Conservation (phyloP, 2,113 vertebrate species). For the Chlorodrepanis virens region DNA sequence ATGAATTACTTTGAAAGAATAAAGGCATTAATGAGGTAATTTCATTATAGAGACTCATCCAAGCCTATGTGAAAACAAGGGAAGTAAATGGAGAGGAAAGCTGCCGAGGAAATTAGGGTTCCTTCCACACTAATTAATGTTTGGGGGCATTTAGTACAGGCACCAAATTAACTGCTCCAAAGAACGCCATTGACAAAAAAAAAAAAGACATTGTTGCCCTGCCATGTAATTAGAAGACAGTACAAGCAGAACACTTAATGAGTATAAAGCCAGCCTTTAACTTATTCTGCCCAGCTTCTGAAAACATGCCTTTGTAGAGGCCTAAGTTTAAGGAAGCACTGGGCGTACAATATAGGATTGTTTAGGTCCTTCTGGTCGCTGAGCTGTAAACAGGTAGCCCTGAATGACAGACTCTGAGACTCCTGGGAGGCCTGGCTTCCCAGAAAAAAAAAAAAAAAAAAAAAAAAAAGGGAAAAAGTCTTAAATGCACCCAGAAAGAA, state of each 20-base stretch:
- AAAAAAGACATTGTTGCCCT: conserved; percentile 92
- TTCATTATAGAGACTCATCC: conserved; percentile 89
- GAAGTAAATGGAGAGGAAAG: conserved; percentile 83
- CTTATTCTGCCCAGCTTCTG: conserved; percentile 71
- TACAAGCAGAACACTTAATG: conserved; percentile 88
- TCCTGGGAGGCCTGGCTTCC: conserved; percentile 91
- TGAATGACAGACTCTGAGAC: conserved; percentile 91
- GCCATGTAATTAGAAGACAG: conserved; percentile 90
- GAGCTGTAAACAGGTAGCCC: conserved; percentile 91
- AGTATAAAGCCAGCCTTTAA: conserved; percentile 89
- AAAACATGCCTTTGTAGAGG: conserved; percentile 82
- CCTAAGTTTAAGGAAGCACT: conserved; percentile 86
- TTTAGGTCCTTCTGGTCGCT: conserved; percentile 82
- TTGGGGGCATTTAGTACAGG: conserved; percentile 88
- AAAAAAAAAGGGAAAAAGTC: conserved; percentile 62
- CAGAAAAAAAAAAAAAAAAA: conserved; percentile 77
- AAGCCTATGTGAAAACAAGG: conserved; percentile 83
- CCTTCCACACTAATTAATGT: conserved; percentile 97
- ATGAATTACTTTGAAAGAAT: conserved; percentile 86
- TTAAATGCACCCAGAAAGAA: conserved; percentile 79
- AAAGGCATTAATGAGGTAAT: conserved; percentile 96
- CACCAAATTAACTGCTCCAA: conserved; percentile 97
- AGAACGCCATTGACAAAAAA: conserved; percentile 83
- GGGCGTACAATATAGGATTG: conserved; percentile 89
- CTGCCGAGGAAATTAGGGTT: conserved; percentile 91